Conservation (phyloP, 1,140 invertebrate genomes). For the Rhagoletis zephyria region DNA sequence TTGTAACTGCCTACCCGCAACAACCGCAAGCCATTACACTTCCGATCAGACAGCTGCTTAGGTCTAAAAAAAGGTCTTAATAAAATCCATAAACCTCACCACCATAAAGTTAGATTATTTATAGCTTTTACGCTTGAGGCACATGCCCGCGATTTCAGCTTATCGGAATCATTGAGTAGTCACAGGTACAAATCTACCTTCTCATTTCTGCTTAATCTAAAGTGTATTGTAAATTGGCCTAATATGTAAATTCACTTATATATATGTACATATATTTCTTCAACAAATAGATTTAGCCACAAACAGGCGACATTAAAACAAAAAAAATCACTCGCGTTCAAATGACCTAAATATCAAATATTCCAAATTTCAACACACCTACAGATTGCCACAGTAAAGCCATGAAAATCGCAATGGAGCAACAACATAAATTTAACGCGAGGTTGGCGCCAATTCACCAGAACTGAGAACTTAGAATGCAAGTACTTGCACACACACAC, state of each 20-base stretch:
- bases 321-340: slow-evolving; percentile 7
- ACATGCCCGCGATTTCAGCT: too few species aligned
- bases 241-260: neutral
- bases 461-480: neutral
- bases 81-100: too few species aligned
- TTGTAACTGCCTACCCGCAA: too few species aligned
- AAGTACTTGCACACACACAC: neutral
- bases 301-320: neutral
- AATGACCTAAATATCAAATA: slow-evolving; percentile 51
- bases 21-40: too few species aligned
- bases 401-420: slow-evolving; percentile 5
- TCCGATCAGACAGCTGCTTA: too few species aligned
- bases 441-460: slow-evolving; percentile 26
- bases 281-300: neutral
- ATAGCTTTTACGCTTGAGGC: too few species aligned
- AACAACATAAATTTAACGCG: slow-evolving; percentile 20
- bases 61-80: too few species aligned
- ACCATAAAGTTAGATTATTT: too few species aligned
- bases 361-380: slow-evolving; percentile 47
- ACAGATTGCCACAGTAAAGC: slow-evolving; percentile 3
- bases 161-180: too few species aligned
- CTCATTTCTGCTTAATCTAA: neutral
- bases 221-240: neutral
- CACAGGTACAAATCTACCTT: neutral
- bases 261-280: neutral